Base-by-base conservation (phyloP, 2,113 vertebrate species). In the Peucedramus taeniatus region DNA sequence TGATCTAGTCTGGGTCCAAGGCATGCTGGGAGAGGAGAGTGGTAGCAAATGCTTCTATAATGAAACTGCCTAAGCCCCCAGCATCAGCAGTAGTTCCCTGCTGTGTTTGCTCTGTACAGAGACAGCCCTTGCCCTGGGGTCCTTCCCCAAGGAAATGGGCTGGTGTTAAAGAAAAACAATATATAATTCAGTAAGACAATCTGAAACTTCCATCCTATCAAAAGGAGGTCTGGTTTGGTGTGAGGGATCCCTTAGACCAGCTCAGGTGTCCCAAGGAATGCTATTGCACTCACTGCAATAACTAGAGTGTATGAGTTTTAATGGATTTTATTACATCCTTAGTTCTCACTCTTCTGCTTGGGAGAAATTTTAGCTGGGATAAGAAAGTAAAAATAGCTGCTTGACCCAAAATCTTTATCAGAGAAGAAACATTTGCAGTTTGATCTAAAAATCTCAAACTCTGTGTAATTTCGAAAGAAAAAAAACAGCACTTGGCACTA, bases 331-430 rank as follows among this genome's bases (percentile, higher is more conserved):
- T 39, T 8, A 45, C 13, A 44, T 53, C 15, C 26, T 77, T 19
- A 15, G 19, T 90, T 87, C 65, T 87, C 40, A 40, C 3, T 77
- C 26, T 76, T 93, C 51, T 74, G 45, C 78, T 83, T 93, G 27
- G 20, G 74, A 74, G 42, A 70, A 85, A 93, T 83, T 87, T 89
- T 27, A 61, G 56, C 27, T 63, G n/a, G 70, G 16, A 61, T 70
- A 85, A 72, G 47, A 91, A 83, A 45, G 61, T 15, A 91, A 53
- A 89, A 89, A 89, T 60, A 81, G 30, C 45, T 87, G 13, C 54
- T 65, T 83, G 54, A 87, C 82, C 28, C 39, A 87, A 95, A 93
- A 94, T 84, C 54, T 89, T 91, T 87, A 95, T 93, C 75, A 90
- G 66, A 89, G 42, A 68, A 94, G 24, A 93, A 95, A 76, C 27